phyloP scores from a whole-genome alignment of 2,888 invertebrate genomes.

The Conomelus anceps region DNA sequence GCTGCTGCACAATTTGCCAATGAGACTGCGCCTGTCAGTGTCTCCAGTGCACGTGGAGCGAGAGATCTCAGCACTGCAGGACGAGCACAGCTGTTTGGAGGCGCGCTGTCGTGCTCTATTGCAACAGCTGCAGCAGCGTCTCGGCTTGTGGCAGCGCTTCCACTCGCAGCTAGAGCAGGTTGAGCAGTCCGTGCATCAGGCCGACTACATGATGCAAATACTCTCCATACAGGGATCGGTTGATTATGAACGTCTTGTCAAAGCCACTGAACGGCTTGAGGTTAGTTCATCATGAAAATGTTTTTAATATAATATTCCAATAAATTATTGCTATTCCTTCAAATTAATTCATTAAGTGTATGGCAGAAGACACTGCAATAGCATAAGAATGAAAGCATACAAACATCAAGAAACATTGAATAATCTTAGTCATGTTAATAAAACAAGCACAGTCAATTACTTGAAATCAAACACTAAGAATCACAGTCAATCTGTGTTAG shows the following conservation, averaged over 20 bases:
- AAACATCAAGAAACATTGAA: too few relatives aligned
- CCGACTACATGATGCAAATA: slow-evolving; percentile 81
- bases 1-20: slow-evolving; percentile 69
- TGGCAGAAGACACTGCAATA: background rate
- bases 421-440: too few relatives aligned
- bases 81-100: slow-evolving; percentile 65
- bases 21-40: slow-evolving; percentile 64
- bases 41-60: slow-evolving; percentile 67
- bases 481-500: too few relatives aligned
- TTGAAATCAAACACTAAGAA: too few relatives aligned
- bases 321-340: background rate
- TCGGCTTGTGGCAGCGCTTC: slow-evolving; percentile 55
- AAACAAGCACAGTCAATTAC: too few relatives aligned
- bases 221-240: slow-evolving; percentile 77
- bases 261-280: slow-evolving; percentile 78
- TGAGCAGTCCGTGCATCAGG: slow-evolving; percentile 74
- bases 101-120: slow-evolving; percentile 62
- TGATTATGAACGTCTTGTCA: slow-evolving; percentile 72
- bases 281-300: slow-evolving; percentile 51
- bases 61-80: slow-evolving; percentile 67
- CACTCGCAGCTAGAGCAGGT: slow-evolving; percentile 71
- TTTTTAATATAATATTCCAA: background rate
- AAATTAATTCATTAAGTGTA: too few relatives aligned
- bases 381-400: too few relatives aligned
- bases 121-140: slow-evolving; percentile 55